Evolutionary conservation across 2,113 vertebrate genomes (phyloP), one percentile per base, ranked within the genome.

Genomic region (Panurus biarmicus): DNA sequence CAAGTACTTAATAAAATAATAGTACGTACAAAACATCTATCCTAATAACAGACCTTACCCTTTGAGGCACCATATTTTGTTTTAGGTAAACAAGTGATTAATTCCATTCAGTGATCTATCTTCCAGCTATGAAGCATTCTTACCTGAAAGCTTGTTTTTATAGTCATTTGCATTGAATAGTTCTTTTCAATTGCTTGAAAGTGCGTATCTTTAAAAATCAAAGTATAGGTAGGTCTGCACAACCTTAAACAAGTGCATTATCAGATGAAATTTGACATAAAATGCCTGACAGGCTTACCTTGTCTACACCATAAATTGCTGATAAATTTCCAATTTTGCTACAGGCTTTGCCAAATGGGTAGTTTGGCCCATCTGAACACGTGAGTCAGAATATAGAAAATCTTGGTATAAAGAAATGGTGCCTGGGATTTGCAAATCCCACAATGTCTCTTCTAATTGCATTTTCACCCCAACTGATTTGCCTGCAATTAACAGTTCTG

Each of bases 401-500:
- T 58, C 78, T 74, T 80, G 8, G 36, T 84, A 69, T 38, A 86
- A 93, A 89, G 70, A 84, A 94, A 64, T 16, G 35, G 35, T 67
- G 60, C 29, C 48, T 76, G 29, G 35, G 42, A 92, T 85, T 67
- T 81, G 35, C 42, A 23, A 36, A 85, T 96, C 85, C 69, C 91
- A 89, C 65, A 80, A 51, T 70, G 36, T 78, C 66, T 87, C 53
- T 62, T 65, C n/a, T 95, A 95, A 96, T 95, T 96, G 76, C 65
- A 54, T 87, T 71, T 82, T 91, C 80, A 76, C 60, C 80, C 70
- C 80, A 66, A 25, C 73, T 69, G 91, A 92, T 96, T 88, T 87
- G 31, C 70, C 67, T 69, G 70, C 89, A 96, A 96, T 96, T 87
- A 94, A 86, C 83, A 94, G 62, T 75, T 85, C 81, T 91, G 62